Base-by-base conservation (phyloP, 2,113 vertebrate genomes). In the Monarcha castaneiventris region DNA sequence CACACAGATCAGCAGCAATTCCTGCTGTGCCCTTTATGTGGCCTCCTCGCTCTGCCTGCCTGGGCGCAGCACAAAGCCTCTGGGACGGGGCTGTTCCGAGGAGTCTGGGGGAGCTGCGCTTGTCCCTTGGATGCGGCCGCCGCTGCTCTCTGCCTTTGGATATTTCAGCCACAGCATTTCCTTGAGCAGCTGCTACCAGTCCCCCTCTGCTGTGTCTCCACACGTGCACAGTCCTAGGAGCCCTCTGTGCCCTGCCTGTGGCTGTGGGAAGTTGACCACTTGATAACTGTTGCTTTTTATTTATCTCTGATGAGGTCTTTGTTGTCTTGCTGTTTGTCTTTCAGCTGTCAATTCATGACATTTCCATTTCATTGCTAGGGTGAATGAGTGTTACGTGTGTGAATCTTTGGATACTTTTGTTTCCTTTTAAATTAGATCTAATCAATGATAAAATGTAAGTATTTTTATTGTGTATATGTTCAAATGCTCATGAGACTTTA, bases 81-180 rank as follows among this genome's bases (percentile, higher is more conserved):
- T 16, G 43, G 37, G 52, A 11, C 0, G 0, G 54, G 37, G n/a
- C 55, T 29, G 23, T 43, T 37, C 37, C 4, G 22, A 51, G 66
- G 17, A 10, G n/a, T 13, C 71, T 17, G 0, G 5, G 76, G 39
- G 58, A 76, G 59, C 86, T 39, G 62, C 10, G 2, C 46, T 13
- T 2, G 11, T 3, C 5, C 23, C 8, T 30, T 2, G 0, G 30
- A 2, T 29, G 69, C 14, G 10, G 78, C 78, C 0, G 0, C 75
- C 32, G 73, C 26, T 58, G 64, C 74, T 64, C 74, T 67, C 51
- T 51, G 66, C 5, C 13, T 56, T 22, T 16, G 86, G 37, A 6
- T 29, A 54, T 59, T 89, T 52, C 52, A 80, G 56, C 29, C 66
- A 25, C n/a, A 44, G 37, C 1, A 0, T 61, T 73, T 59, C 44